Base-by-base conservation (phyloP, 1,140 invertebrate species). In the Berghia stephanieae region DNA sequence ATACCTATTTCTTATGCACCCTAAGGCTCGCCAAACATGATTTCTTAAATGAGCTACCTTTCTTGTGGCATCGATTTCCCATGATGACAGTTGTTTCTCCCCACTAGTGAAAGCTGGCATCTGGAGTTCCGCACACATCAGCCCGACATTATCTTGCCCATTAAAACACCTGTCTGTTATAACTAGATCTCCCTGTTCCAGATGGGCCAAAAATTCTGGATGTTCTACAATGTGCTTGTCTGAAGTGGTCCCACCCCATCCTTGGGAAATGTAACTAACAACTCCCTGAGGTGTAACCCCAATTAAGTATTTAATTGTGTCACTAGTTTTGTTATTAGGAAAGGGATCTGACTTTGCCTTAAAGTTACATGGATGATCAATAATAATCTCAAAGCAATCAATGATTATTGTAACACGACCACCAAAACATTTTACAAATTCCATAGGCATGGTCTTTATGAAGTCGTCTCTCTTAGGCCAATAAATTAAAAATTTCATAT, bases 371-470 rank as follows among this genome's bases (percentile, higher is more conserved):
- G 81, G 81, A 31, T 71, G 69, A 6, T 81, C 78, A n/a, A 74
- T 82, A 69, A 82, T 80, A 36, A 82, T 71, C 55, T 82, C 81
- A 78, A 84, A 84, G 72, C 79, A 82, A 52, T 84, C 80, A 21
- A 83, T 79, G 43, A 82, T 82, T 8, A 79, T 76, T 27, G 74
- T 77, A 43, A 80, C 72, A 42, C 49, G 63, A 2, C 67, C 72
- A 5, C 78, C 81, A 79, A 82, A 78, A 31, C 75, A 10, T 72
- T 75, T 70, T 24, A 68, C 55, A 55, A 82, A 82, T 38, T 79
- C 24, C 57, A 75, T 71, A 13, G 75, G 79, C 77, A 79, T 82
- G 6, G 44, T 78, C 44, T 49, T 49, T 38, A 24, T 27, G 36
- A 82, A 44, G 10, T 49, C 36, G 38, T 82, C 78, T 18, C 75